phyloP scores from a whole-genome alignment of 64 coral and sea anemone species.

The Montipora efflorescens region DNA sequence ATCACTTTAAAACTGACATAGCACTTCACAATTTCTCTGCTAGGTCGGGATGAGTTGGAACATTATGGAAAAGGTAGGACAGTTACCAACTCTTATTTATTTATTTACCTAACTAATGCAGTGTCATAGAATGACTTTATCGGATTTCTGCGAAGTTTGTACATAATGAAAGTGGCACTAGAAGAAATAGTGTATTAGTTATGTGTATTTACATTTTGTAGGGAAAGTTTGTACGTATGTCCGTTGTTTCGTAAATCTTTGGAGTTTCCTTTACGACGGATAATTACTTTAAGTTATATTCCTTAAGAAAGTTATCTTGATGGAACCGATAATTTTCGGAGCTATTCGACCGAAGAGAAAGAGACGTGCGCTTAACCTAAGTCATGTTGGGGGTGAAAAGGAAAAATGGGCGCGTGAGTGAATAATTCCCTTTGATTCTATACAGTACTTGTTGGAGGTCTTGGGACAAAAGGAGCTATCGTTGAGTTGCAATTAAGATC shows the following conservation, averaged over 20 bases:
- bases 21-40: not conserved
- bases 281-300: not conserved
- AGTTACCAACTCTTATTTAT: constrained; percentile 29
- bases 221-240: not conserved
- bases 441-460: not conserved
- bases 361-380: constrained; percentile 8
- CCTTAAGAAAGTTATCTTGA: not conserved
- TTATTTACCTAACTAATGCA: constrained; percentile 40
- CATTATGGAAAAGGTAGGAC: constrained; percentile 37
- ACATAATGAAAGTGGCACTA: not conserved
- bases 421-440: constrained; percentile 37
- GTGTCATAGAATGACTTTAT: constrained; percentile 5
- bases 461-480: not conserved
- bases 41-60: constrained; percentile 45
- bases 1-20: not conserved
- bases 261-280: not conserved
- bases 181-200: not conserved
- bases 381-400: not conserved
- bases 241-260: not conserved
- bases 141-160: constrained; percentile 39
- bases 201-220: not conserved
- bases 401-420: constrained; percentile 5
- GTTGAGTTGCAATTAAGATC: not conserved
- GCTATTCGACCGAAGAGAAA: not conserved
- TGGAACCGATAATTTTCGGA: not conserved